phyloP scores from a whole-genome alignment of 2,797 vertebrate species.

The Sebastiscus tertius region DNA sequence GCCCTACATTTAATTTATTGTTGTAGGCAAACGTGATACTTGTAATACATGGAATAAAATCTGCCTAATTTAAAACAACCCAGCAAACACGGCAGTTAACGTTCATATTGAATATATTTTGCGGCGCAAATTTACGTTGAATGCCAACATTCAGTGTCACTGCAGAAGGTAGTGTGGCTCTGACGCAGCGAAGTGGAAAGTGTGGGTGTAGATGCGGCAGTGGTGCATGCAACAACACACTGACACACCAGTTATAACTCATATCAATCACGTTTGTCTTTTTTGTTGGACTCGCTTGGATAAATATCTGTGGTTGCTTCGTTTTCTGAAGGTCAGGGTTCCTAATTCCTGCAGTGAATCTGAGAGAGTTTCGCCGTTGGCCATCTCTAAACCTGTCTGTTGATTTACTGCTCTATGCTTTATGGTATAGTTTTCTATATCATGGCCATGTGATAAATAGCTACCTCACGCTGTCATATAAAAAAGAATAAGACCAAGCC shows the following conservation, averaged over 20 bases:
- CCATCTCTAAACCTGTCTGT: constrained; percentile 29
- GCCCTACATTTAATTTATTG: not conserved
- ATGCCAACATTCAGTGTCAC: not conserved
- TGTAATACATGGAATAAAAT: not conserved
- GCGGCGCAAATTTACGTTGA: not conserved
- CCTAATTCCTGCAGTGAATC: not conserved
- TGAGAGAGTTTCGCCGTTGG: constrained; percentile 5
- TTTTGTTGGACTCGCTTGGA: constrained; percentile 2
- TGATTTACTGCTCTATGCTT: constrained; percentile 53
- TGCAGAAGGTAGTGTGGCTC: not conserved
- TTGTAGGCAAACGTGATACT: not conserved
- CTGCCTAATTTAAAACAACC: not conserved
- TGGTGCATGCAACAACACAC: not conserved
- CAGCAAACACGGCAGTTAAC: not conserved
- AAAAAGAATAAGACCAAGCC: not conserved
- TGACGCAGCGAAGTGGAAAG: not conserved
- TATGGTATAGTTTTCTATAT: constrained; percentile 39
- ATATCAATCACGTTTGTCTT: not conserved
- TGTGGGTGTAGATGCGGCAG: not conserved
- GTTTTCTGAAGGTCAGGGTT: constrained; percentile 47
- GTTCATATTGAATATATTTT: not conserved
- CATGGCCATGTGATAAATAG: constrained; percentile 48
- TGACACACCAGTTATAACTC: not conserved
- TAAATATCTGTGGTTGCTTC: not conserved
- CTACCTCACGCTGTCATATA: constrained; percentile 14